Conservation (phyloP, 2,797 vertebrate species). For the Schizothorax lantsangensis region DNA sequence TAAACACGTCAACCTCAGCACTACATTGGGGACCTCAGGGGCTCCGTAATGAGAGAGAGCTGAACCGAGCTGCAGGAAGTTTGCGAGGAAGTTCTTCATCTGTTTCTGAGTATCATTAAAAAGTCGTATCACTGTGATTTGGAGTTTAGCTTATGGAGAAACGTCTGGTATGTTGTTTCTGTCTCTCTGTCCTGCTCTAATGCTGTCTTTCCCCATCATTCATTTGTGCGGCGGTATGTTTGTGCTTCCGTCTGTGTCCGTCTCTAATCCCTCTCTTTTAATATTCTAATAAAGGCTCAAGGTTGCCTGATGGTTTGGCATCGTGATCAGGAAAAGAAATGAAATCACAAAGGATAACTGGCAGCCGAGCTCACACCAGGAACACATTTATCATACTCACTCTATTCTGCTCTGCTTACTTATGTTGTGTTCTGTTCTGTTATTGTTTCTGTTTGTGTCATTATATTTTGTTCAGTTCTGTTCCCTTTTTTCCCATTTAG, state of each 20-base stretch:
- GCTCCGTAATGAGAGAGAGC: constrained; percentile 20
- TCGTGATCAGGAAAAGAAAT: constrained; percentile 27
- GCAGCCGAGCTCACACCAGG: background rate
- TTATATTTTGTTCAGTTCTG: background rate
- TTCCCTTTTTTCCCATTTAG: background rate
- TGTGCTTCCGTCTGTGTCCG: constrained; percentile 2
- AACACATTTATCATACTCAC: background rate
- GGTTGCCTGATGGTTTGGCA: constrained; percentile 28
- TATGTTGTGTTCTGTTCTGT: background rate
- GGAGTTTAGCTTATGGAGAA: background rate
- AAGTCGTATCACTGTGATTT: background rate
- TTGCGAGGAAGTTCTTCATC: constrained; percentile 18
- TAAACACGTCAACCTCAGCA: constrained; percentile 23
- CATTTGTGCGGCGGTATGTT: background rate
- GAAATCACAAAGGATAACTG: background rate
- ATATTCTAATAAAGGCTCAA: constrained; percentile 38
- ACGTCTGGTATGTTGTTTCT: background rate
- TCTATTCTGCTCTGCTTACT: background rate
- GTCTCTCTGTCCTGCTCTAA: background rate
- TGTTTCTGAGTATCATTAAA: constrained; percentile 15
- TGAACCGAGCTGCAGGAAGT: constrained; percentile 10
- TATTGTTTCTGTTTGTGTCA: background rate
- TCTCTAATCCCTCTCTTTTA: constrained; percentile 38
- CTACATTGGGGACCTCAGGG: constrained; percentile 22
- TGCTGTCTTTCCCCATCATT: constrained; percentile 1